Base-by-base conservation (phyloP, 2,888 invertebrate genomes). In the Andrena camellia region DNA sequence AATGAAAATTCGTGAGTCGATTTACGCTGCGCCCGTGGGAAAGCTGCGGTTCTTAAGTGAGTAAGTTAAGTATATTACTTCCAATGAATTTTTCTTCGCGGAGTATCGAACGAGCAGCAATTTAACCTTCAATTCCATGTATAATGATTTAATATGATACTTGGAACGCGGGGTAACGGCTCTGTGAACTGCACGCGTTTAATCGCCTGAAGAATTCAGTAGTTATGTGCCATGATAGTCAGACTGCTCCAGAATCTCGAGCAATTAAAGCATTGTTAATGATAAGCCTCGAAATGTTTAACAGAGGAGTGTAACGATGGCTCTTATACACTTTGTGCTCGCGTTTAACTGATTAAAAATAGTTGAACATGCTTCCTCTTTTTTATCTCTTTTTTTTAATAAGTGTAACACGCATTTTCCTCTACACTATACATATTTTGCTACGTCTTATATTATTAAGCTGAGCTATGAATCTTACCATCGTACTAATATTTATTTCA, bases 1-100 rank as follows among this genome's bases (percentile, higher is more conserved):
- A 87, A 87, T 84, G 68, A 78, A 84, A 82, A 82, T 66, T 68
- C 66, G 35, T 64, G 42, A 52, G 54, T 75, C 74, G 68, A 72
- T 76, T 76, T 52, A 23, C 54, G 29, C 62, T 42, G 26, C 29
- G 17, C 50, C 31, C 64, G 8, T 10, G 23, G 23, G 17, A 20
- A 62, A 67, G 13, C 29, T n/a, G 10, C 17, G 42, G 29, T 50
- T 33, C 57, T 57, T 57, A 8, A 23, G 10, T 68, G 60, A 59
- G 31, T 71, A 26, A 20, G 17, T 17, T 3, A 10, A 42, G 60
- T 62, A 62, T 42, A 62, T 62, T 62, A 50, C 2, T 23, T 29
- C 7, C 8, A n/a, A 20, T 20, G 52, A 52, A 52, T 17, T 26
- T 23, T 13, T 13, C 1, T 31, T 26, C 31, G 2, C 13, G 26